phyloP scores from a whole-genome alignment of 2,113 vertebrate species.

The Noctilio leporinus region DNA sequence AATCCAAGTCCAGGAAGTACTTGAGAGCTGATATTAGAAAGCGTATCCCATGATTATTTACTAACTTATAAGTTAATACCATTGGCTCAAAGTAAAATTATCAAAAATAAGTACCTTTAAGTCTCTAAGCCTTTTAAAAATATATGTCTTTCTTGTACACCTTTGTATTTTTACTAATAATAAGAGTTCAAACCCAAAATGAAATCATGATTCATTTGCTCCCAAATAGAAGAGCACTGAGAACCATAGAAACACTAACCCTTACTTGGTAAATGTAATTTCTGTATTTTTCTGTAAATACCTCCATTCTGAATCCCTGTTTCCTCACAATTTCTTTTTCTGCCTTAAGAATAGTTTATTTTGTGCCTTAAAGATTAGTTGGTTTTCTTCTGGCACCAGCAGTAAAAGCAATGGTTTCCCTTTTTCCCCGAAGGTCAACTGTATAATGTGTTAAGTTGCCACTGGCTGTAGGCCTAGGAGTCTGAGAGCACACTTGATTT shows the following conservation, averaged over 20 bases:
- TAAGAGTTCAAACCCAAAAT: conserved; percentile 7
- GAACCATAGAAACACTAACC: not conserved
- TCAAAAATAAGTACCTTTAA: conserved; percentile 1
- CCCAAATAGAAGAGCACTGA: conserved; percentile 12
- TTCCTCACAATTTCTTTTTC: conserved; percentile 12
- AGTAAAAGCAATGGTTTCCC: conserved; percentile 26
- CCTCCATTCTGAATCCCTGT: not conserved
- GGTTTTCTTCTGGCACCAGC: conserved; percentile 30
- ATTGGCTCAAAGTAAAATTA: conserved; percentile 35
- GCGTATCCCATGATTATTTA: not conserved
- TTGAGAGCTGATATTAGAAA: not conserved
- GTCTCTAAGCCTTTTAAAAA: conserved; percentile 7
- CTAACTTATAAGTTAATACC: conserved; percentile 8
- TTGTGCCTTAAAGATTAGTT: conserved; percentile 54
- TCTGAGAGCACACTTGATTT: conserved; percentile 41
- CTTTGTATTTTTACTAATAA: conserved; percentile 33
- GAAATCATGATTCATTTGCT: conserved; percentile 28
- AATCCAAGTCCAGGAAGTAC: not conserved
- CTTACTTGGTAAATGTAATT: conserved; percentile 25
- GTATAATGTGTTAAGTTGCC: conserved; percentile 41
- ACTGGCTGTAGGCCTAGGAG: conserved; percentile 42
- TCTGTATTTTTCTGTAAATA: conserved; percentile 15
- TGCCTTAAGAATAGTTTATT: conserved; percentile 43
- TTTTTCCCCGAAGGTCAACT: conserved; percentile 41
- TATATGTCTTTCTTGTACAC: not conserved